Evolutionary conservation across 1,140 invertebrate species (phyloP), one percentile per base, ranked within the genome.

Genomic region (Scaptomyza pallida): DNA sequence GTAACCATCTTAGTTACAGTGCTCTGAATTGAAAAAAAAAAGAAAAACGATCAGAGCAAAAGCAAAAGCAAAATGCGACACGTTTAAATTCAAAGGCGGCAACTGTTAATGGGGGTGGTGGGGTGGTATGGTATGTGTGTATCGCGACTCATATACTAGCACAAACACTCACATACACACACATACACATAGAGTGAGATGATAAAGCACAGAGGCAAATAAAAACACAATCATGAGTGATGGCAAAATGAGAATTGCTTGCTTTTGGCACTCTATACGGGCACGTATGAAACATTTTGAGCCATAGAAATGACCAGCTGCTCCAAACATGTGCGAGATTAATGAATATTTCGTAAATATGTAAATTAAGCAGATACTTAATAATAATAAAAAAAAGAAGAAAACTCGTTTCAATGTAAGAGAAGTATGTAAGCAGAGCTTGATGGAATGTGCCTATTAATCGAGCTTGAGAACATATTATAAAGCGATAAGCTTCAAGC

Each of bases 121-220:
- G 30, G 44, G 45, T n/a, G n/a, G n/a, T n/a, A n/a, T n/a, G n/a
- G n/a, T n/a, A n/a, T n/a, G 44, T 62, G 12, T 61, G 73, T 37
- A n/a, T 37, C 4, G 33, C 33, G 33, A 26, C 5, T 6, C 23
- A 26, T 26, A 26, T 6, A 5, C 23, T 5, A 26, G 23, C 23
- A 26, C 21, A 21, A 2, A 26, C 1, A 30, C 2, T 50, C 21
- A 40, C 23, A 26, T 4, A 21, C 21, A 26, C 1, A 30, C 2
- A 57, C 21, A 40, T 16, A 48, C 60, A 16, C 4, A 23, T 10
- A 30, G 12, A 62, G 41, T 17, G 3, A 45, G 41, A 62, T 16
- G 54, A 72, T 72, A 72, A 72, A 67, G 43, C 48, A 55, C 23
- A 51, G 26, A 59, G 45, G n/a, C 54, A 41, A 68, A 52, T 48